Base-by-base conservation (phyloP, 2,113 vertebrate genomes). In the Emydura subglobosa region DNA sequence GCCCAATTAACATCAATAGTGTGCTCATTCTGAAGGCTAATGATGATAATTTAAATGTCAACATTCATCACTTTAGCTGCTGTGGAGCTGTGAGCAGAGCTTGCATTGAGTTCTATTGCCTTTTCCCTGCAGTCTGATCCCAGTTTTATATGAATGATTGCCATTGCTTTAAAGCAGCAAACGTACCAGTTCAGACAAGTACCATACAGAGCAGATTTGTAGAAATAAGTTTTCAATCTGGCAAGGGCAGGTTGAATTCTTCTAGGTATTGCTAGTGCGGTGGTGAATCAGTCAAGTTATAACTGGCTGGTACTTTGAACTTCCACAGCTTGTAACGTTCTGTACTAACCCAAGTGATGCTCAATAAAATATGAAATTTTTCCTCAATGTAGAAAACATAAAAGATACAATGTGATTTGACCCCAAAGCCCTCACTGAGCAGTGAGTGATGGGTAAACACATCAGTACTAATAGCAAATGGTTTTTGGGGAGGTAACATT, bases 291-390 rank as follows among this genome's bases (percentile, higher is more conserved):
- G 53, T 51, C 65, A 5, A 91, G 54, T 76, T 76, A 24, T 25
- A 89, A 72, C 83, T 83, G 78, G 8, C 59, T 91, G 89, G 91
- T 91, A 8, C 87, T 93, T 79, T 44, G 49, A 83, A 85, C 65
- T 85, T 65, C 53, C 1, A 0, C n/a, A 74, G 21, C 34, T 22
- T 78, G 94, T 85, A 53, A 53, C 17, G 4, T 89, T 27, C 72
- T 57, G 91, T 65, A 42, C 39, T 74, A 39, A 44, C 10, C 19
- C 19, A 39, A 6, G 3, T 25, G 39, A 13, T 19, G n/a, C 29
- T 17, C 61, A 68, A 39, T 76, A 76, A 25, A 76, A 76, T 44
- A 19, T 76, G 72, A 42, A 76, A 42, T 76, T 44, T 4, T 76
- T 76, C 24, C 39, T 10, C 44, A 25, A 76, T 24, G 11, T n/a